A percentile compares a stretch with the other conserved stretches of the same genome.
Evolutionary conservation across 2,113 vertebrate genomes (phyloP).

Genomic region (Syrrhaptes paradoxus): DNA sequence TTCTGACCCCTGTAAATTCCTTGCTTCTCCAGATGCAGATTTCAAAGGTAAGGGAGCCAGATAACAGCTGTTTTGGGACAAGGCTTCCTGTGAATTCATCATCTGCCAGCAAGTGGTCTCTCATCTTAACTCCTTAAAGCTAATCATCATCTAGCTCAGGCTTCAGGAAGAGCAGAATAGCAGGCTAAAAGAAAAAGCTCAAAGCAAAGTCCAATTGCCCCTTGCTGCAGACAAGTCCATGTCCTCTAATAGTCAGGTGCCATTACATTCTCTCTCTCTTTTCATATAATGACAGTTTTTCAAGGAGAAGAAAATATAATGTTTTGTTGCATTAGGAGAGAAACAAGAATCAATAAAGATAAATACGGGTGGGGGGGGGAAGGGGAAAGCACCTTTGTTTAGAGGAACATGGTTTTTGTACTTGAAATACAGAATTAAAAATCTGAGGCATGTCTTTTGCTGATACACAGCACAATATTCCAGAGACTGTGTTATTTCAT

Average conservation of each 20-base stretch:
- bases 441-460: constrained; percentile 8
- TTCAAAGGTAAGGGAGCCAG: background rate
- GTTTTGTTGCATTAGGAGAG: background rate
- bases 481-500: constrained; percentile 47
- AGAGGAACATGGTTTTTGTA: background rate
- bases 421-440: constrained; percentile 34
- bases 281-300: background rate
- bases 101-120: background rate
- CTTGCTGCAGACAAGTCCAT: background rate
- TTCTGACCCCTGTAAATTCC: background rate
- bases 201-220: background rate
- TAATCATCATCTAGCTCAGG: background rate
- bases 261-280: background rate
- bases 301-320: background rate
- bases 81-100: background rate
- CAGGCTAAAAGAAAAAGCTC: background rate
- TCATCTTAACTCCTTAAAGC: background rate
- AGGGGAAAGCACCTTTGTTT: background rate
- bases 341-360: background rate
- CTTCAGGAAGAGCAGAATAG: background rate
- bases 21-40: background rate
- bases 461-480: constrained; percentile 21
- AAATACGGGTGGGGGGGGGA: background rate
- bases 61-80: background rate
- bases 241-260: background rate